Base-by-base conservation (phyloP, 2,888 invertebrate species). In the Amaurobius ferox region DNA sequence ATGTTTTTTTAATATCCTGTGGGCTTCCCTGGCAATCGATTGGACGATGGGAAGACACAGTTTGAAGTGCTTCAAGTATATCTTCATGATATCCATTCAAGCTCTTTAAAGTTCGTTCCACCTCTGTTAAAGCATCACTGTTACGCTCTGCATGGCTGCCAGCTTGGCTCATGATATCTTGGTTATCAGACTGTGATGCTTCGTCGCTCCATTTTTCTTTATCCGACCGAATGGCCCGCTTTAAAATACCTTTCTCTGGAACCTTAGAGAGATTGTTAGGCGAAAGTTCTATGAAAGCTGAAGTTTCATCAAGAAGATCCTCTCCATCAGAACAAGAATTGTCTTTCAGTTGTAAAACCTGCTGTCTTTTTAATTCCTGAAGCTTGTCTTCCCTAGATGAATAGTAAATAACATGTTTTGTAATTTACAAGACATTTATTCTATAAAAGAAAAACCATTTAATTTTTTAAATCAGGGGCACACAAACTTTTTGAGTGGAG, bases 31-130 rank as follows among this genome's bases (percentile, higher is more conserved):
- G 93, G 89, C 94, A 94, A 74, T 90, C 89, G 83, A 93, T 93
- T 72, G 94, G 94, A 32, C 88, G 88, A 71, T 88, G 87, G 61
- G 81, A 87, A 72, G 83, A 83, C 40, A 81, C 89, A 29, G 88
- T 74, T 89, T 96, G 94, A 90, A 97, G 92, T n/a, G 96, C 97
- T 91, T 96, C 96, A 89, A 97, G 93, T 90, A 97, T 95, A 91
- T 96, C 96, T 90, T 97, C 97, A 92, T 97, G 97, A 92, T 97
- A 97, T 61, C 97, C 97, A 91, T 97, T 96, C 62, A 97, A 93
- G 87, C 95, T 95, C 93, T 96, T 95, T n/a, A 96, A 93, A 70
- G 96, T 96, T 89, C 96, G 94, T 90, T 97, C 96, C 78, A 91
- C 91, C 87, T 91, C 91, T 67, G 90, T 90, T 79, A 91, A 89